Evolutionary conservation across 2,113 vertebrate genomes (phyloP).

Genomic region (Myocastor coypus): DNA sequence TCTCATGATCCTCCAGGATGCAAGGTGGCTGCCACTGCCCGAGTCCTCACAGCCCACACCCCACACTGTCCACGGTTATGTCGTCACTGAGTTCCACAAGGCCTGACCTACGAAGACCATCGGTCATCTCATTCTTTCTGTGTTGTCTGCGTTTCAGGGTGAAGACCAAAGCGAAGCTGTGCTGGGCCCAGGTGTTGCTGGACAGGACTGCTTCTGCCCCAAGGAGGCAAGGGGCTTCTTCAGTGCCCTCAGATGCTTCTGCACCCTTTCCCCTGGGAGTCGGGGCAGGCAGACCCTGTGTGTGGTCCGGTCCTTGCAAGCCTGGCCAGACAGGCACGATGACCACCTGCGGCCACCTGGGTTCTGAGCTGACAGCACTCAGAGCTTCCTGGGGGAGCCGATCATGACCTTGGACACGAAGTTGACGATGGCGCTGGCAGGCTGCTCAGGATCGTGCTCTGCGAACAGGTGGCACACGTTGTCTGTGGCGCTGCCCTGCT

Average conservation of each 20-base stretch:
- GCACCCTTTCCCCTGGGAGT: not conserved
- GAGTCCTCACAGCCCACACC: accelerated
- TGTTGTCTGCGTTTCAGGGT: constrained; percentile 9
- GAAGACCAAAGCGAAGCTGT: constrained; percentile 56
- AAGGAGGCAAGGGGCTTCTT: accelerated
- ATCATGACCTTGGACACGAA: constrained; percentile 99
- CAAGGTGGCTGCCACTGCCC: not conserved
- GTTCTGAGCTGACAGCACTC: constrained; percentile 45
- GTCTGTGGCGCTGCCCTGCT: constrained; percentile 93
- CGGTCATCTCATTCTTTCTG: constrained; percentile 63
- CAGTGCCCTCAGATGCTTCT: not conserved
- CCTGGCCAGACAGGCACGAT: not conserved
- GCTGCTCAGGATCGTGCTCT: constrained; percentile 96
- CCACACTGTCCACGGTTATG: accelerated
- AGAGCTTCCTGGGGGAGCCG: constrained; percentile 93
- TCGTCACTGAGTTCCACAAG: not conserved
- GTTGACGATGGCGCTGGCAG: constrained; percentile 97
- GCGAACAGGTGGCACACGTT: constrained; percentile 97
- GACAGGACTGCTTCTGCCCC: accelerated
- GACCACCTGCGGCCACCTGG: not conserved
- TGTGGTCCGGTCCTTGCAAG: constrained; percentile 12
- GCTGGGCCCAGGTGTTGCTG: not conserved
- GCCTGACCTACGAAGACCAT: constrained; percentile 68
- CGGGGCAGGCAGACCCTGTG: accelerated
- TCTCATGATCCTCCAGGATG: not conserved